Conservation (phyloP, 1,140 invertebrate species). For the Saxidomus purpurata region DNA sequence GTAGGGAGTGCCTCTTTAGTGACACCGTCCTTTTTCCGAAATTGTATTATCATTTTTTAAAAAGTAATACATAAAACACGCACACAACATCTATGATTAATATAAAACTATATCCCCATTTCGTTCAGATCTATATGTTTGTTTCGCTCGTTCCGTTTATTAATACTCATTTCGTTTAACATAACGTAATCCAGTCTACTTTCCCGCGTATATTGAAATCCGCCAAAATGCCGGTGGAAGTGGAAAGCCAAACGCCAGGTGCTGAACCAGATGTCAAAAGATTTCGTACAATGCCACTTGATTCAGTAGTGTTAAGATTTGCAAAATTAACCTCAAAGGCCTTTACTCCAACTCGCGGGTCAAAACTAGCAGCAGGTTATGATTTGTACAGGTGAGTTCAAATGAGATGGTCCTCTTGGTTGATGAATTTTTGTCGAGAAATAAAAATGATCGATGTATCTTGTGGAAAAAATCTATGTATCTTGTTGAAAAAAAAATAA, state of each 20-base stretch:
- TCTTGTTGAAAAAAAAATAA: neutral
- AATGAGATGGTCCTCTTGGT: neutral
- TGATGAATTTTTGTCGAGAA: neutral
- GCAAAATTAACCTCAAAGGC: slow-evolving; percentile 94
- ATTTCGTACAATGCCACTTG: slow-evolving; percentile 71
- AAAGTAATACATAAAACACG: no score
- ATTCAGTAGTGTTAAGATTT: slow-evolving; percentile 88
- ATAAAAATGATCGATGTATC: no score
- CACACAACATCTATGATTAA: no score
- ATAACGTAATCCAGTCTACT: no score
- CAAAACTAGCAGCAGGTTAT: slow-evolving; percentile 94
- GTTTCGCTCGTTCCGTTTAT: no score
- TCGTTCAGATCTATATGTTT: no score
- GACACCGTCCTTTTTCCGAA: no score
- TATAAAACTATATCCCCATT: no score
- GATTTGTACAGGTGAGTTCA: slow-evolving; percentile 93
- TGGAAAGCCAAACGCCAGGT: neutral
- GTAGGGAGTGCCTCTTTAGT: no score
- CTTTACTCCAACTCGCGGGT: slow-evolving; percentile 93
- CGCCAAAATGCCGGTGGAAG: slow-evolving; percentile 33
- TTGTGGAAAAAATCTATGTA: no score
- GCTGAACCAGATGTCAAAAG: slow-evolving; percentile 65
- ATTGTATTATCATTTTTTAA: no score
- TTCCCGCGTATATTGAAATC: neutral
- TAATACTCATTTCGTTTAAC: no score